Evolutionary conservation across 2,797 vertebrate species (phyloP), one percentile per base, ranked within the genome.

Genomic region (Paedocypris micromegethes): DNA sequence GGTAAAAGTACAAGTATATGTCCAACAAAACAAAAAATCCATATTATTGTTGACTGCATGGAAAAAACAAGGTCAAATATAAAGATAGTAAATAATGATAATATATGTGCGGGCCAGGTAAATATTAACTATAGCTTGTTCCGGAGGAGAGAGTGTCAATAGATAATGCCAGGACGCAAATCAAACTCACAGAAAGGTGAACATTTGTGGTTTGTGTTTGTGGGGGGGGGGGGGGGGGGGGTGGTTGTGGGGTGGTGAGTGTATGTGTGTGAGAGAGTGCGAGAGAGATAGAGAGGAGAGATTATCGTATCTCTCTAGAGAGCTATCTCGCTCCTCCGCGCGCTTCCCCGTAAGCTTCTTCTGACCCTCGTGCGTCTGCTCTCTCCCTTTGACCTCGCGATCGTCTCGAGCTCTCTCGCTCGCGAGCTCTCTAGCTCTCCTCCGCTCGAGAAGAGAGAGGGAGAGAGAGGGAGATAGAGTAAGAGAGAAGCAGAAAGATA

Each of bases 21-120:
- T 78, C 83, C 79, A 80, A 84, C 73, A 78, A 80, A 64, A 70
- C 62, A 78, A 60, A 76, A 75, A 74, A 76, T 67, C 79, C 84
- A 82, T 80, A 75, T 86, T 78, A 74, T 76, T 71, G 66, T 23
- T 23, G 23, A 23, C 23, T 23, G 53, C 40, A 66, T 47, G 59
- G 38, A 58, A 44, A 42, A 42, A 58, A 42, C n/a, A 40, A 60
- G 57, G 46, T 9, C 9, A 38, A 1, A n/a, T 4, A 55, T 5
- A 9, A 41, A 61, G 7, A 9, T 56, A 56, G 47, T 47, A 54
- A 53, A 56, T 6, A 56, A 53, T 6, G 9, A n/a, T 59, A n/a
- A 53, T 59, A 1, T 4, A 60, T 9, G 44, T 1, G 41, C 23
- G 38, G 38, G 49, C 3, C 44, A 46, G 5, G 3, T 9, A 60